Evolutionary conservation across 2,888 invertebrate genomes (phyloP).

Genomic region (Drosophila emarginata): DNA sequence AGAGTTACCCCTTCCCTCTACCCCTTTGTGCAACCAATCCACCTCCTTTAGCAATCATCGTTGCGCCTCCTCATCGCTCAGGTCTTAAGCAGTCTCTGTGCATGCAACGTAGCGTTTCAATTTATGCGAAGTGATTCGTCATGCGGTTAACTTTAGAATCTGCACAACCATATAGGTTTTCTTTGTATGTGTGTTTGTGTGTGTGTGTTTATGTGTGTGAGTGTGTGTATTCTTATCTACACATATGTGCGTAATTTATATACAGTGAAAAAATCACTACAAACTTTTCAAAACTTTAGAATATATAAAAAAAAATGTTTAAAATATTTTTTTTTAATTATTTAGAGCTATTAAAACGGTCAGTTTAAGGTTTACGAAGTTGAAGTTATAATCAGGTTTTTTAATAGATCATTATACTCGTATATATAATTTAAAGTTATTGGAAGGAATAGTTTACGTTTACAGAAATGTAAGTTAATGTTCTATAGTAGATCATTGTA

Average conservation of each 20-base stretch:
- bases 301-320: no score
- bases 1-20: conserved; percentile 38
- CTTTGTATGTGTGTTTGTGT: conserved; percentile 27
- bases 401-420: no score
- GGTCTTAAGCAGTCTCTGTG: conserved; percentile 57
- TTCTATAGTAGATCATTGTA: no score
- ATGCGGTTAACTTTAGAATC: conserved; percentile 78
- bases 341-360: no score
- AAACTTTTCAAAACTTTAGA: no score
- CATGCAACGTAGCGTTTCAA: conserved; percentile 77
- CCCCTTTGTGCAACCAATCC: not conserved
- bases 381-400: no score
- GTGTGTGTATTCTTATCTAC: not conserved
- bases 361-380: no score
- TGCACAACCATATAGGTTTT: conserved; percentile 49
- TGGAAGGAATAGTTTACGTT: no score
- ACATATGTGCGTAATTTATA: not conserved
- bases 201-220: not conserved
- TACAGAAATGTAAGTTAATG: no score
- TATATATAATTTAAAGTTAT: no score
- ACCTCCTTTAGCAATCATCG: not conserved
- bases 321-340: no score
- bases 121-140: conserved; percentile 78
- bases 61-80: conserved; percentile 26
- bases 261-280: not conserved